Conservation (phyloP, 2,113 vertebrate genomes). For the Dicaeum eximium region DNA sequence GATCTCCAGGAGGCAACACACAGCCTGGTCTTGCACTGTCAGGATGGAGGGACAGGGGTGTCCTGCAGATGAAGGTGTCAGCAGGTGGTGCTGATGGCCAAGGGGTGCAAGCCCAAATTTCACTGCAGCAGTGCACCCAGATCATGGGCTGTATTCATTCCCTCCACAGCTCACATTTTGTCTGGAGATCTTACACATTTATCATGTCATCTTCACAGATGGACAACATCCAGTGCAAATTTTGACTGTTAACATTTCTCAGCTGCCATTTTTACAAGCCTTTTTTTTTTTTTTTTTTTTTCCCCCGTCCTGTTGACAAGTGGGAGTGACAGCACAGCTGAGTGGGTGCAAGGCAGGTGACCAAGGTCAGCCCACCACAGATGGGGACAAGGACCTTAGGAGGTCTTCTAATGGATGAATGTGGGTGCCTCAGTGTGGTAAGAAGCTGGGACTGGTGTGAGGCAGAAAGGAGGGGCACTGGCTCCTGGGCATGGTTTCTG, state of each 20-base stretch:
- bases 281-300: background rate
- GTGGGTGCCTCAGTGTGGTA: background rate
- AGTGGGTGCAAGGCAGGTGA: background rate
- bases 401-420: background rate
- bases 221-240: fast-evolving
- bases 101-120: background rate
- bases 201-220: background rate
- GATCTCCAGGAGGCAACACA: background rate
- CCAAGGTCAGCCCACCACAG: background rate
- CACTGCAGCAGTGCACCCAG: background rate
- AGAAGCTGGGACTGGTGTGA: background rate
- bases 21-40: too few species aligned
- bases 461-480: background rate
- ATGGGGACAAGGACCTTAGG: background rate
- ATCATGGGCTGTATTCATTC: background rate
- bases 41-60: background rate
- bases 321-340: background rate
- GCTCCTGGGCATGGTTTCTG: fast-evolving
- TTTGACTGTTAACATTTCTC: background rate
- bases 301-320: background rate
- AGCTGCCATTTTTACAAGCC: background rate
- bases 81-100: background rate
- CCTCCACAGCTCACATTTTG: background rate
- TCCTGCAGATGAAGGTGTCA: background rate
- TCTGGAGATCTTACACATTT: background rate